These are phyloP conservation scores for Lordiphosa fenestrarum DNA, from an alignment of 2,888 invertebrate genomes.

Conservation along the genomic window DNA sequence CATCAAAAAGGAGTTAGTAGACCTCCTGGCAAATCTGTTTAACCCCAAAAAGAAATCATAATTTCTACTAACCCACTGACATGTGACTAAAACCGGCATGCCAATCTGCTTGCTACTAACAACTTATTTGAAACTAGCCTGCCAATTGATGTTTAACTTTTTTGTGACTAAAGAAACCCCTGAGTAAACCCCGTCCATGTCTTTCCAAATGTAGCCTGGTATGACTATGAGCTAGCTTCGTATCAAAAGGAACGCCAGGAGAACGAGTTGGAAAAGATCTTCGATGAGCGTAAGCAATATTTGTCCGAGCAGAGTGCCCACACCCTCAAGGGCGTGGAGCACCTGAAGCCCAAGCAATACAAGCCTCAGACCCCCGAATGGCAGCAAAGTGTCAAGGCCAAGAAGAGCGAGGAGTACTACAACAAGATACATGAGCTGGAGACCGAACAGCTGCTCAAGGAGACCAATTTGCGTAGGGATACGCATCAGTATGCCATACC, in stretches of 20 bases:
- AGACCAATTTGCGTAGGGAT: conserved; percentile 88
- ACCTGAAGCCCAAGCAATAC: conserved; percentile 84
- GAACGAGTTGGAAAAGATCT: conserved; percentile 92
- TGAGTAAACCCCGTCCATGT: conserved; percentile 15
- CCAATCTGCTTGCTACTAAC: not conserved
- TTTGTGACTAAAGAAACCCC: conserved; percentile 5
- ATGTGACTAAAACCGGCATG: conserved; percentile 26
- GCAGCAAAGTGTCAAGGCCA: conserved; percentile 90
- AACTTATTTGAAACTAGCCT: conserved; percentile 15
- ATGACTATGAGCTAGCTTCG: conserved; percentile 91
- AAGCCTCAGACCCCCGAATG: conserved; percentile 91
- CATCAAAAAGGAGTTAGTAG: conserved; percentile 43
- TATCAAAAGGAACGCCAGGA: conserved; percentile 90
- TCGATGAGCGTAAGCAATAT: conserved; percentile 90
- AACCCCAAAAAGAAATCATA: conserved; percentile 18
- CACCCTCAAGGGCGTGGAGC: conserved; percentile 82
- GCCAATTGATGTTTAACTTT: conserved; percentile 8
- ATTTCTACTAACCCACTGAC: conserved; percentile 22
- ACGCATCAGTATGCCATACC: conserved; percentile 92
- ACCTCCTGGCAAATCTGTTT: conserved; percentile 36
- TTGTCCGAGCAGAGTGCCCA: conserved; percentile 85
- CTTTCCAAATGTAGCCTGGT: conserved; percentile 87
- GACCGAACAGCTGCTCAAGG: conserved; percentile 91
- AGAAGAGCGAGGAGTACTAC: conserved; percentile 92
- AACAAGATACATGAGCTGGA: conserved; percentile 90